Conservation (phyloP, 30 jellyfish, hydroid and myxozoan species). For the Hydractinia echinata region DNA sequence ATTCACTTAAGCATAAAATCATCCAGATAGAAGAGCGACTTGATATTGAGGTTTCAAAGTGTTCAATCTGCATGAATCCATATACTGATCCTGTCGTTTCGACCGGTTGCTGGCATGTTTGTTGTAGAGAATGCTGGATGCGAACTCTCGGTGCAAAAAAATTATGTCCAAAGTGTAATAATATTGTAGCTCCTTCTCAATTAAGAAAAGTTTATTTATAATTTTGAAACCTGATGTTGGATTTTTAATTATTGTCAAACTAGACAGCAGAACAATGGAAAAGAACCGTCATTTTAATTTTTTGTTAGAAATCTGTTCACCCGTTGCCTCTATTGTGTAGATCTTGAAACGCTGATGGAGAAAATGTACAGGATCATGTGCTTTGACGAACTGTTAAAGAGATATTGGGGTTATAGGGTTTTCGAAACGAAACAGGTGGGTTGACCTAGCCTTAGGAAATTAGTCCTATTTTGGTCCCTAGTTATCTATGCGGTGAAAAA, state of each 20-base stretch:
- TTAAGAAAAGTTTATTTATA: slow-evolving; percentile 67
- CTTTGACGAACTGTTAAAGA: no score
- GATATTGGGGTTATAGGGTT: no score
- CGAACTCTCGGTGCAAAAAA: slow-evolving; percentile 92
- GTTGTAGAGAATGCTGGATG: slow-evolving; percentile 95
- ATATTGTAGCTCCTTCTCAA: slow-evolving; percentile 75
- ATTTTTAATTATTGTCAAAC: background rate
- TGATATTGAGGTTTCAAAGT: slow-evolving; percentile 16
- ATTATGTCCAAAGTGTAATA: slow-evolving; percentile 87
- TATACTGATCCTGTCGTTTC: slow-evolving; percentile 77
- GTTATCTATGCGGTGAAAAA: no score
- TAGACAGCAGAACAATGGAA: no score
- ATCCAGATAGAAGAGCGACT: slow-evolving; percentile 1
- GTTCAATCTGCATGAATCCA: slow-evolving; percentile 58
- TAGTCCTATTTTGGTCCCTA: no score
- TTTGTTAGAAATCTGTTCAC: no score
- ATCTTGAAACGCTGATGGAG: no score
- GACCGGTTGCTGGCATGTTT: slow-evolving; percentile 89
- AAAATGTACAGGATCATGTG: no score
- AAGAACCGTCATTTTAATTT: no score
- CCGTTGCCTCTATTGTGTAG: no score
- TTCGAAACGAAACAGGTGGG: no score
- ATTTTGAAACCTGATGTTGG: background rate
- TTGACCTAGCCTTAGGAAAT: no score
- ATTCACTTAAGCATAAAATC: background rate